phyloP scores from a whole-genome alignment of 2,888 invertebrate genomes.

The Gryllus longicercus region DNA sequence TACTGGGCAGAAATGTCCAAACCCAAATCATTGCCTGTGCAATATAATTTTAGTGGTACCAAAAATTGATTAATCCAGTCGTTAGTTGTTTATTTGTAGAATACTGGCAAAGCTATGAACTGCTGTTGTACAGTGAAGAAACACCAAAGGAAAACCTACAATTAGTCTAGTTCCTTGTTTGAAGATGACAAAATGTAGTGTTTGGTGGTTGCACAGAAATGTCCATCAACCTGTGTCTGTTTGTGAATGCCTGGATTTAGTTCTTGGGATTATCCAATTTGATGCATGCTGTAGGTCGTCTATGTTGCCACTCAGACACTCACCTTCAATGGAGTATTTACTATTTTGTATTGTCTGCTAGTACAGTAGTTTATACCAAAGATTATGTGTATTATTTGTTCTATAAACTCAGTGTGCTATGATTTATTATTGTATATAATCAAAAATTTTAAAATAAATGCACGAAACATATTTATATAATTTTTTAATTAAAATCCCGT shows the following conservation, averaged over 20 bases:
- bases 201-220: background rate
- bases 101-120: background rate
- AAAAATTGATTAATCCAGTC: background rate
- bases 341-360: background rate
- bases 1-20: background rate
- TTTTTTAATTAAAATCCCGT: background rate
- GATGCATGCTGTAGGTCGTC: background rate
- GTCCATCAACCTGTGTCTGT: background rate
- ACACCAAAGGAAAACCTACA: background rate
- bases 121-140: conserved; percentile 17
- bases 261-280: background rate
- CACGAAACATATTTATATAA: background rate
- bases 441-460: conserved; percentile 3
- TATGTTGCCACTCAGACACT: background rate
- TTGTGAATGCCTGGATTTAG: background rate
- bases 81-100: background rate
- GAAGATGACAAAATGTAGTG: background rate
- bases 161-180: background rate
- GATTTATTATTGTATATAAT: conserved; percentile 3
- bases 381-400: background rate
- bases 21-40: background rate
- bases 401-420: conserved; percentile 17
- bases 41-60: conserved; percentile 1
- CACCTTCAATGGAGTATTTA: background rate
- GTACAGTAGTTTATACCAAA: conserved; percentile 2